Conservation (phyloP, 2,797 vertebrate species). For the Tapirus indicus region DNA sequence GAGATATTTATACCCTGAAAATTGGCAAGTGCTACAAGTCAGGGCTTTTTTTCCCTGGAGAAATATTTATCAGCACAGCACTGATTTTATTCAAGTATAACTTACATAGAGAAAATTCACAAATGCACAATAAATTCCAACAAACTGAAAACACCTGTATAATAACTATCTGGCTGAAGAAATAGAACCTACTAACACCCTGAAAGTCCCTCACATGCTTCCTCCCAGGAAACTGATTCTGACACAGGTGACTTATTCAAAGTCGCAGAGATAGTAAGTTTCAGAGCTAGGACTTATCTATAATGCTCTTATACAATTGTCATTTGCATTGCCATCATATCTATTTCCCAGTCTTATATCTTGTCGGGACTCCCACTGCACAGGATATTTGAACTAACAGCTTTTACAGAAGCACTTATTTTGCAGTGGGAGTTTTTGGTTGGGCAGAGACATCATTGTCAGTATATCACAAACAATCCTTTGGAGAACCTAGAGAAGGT, state of each 20-base stretch:
- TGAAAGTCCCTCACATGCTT: background rate
- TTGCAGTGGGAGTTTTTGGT: background rate
- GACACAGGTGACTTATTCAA: background rate
- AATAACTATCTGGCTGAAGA: background rate
- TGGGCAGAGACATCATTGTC: background rate
- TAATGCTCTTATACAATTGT: background rate
- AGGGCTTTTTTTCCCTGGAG: background rate
- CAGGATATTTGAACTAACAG: background rate
- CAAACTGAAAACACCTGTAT: background rate
- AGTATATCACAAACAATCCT: background rate
- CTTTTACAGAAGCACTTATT: background rate
- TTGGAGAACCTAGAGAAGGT: background rate
- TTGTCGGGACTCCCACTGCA: background rate
- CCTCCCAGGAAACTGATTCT: background rate
- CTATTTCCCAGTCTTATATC: background rate
- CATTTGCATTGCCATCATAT: background rate
- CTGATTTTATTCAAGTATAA: background rate
- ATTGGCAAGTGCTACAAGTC: background rate
- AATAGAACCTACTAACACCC: background rate
- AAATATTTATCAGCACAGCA: background rate
- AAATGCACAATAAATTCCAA: background rate
- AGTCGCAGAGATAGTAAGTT: background rate
- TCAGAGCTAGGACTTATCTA: background rate
- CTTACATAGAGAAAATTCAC: background rate
- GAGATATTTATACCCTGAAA: background rate